Conservation (phyloP, 1,140 invertebrate genomes). For the Drosophila asahinai region DNA sequence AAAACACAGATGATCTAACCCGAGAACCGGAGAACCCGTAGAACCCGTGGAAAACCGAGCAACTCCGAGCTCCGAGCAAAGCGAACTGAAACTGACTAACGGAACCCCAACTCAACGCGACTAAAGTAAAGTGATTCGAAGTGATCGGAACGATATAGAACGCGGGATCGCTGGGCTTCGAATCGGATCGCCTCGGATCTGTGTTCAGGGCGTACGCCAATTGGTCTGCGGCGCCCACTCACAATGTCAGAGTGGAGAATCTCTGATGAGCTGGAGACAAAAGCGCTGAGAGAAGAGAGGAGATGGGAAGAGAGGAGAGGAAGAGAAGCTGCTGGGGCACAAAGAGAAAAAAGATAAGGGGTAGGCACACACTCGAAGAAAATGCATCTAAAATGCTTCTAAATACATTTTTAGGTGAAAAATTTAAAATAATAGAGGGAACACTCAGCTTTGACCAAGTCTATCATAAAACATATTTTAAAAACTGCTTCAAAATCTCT, state of each 20-base stretch:
- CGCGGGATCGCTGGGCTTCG: slow-evolving; percentile 10
- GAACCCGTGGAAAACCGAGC: neutral
- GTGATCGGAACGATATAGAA: slow-evolving; percentile 12
- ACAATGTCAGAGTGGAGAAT: slow-evolving; percentile 28
- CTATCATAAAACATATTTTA: too few relatives aligned
- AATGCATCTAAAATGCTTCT: neutral
- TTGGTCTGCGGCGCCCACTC: slow-evolving; percentile 30
- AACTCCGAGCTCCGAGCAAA: slow-evolving; percentile 14
- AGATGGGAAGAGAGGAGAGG: neutral
- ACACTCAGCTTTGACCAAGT: too few relatives aligned
- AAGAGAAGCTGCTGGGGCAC: slow-evolving; percentile 6
- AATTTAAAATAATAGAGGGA: too few relatives aligned
- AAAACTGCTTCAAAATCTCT: too few relatives aligned
- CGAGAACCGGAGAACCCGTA: neutral
- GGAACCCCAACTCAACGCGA: neutral
- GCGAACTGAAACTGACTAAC: slow-evolving; percentile 18
- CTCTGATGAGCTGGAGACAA: slow-evolving; percentile 19
- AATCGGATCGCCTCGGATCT: slow-evolving; percentile 31
- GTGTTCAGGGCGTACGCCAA: slow-evolving; percentile 35
- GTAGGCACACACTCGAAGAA: slow-evolving; percentile 5
- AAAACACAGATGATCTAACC: slow-evolving; percentile 14
- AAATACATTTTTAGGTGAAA: too few relatives aligned
- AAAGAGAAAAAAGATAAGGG: slow-evolving; percentile 17
- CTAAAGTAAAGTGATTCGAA: slow-evolving; percentile 6
- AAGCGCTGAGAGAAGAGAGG: neutral